phyloP scores from a whole-genome alignment of 2,797 vertebrate genomes.

The Novumbra hubbsi region DNA sequence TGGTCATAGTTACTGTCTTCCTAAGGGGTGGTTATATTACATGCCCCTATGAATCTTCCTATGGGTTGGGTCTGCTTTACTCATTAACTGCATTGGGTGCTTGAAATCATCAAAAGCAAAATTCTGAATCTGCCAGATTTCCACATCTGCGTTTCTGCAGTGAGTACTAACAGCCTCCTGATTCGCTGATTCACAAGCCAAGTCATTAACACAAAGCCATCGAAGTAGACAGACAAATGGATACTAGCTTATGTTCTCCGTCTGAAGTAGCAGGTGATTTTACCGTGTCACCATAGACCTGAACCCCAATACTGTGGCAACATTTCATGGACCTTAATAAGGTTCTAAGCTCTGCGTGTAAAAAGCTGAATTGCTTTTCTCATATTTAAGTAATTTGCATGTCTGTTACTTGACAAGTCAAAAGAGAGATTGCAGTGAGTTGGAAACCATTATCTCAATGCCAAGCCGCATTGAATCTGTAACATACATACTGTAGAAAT shows the following conservation, averaged over 20 bases:
- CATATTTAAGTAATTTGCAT: neutral
- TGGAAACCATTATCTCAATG: neutral
- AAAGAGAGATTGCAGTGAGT: neutral
- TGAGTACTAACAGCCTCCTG: neutral
- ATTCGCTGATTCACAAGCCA: neutral
- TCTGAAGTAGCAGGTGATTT: neutral
- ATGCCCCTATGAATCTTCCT: too few relatives aligned
- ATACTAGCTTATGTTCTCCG: neutral
- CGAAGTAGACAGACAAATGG: neutral
- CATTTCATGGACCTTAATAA: neutral
- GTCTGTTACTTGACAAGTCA: neutral
- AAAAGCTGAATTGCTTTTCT: neutral
- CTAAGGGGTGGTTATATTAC: too few relatives aligned
- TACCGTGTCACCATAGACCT: neutral
- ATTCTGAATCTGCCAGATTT: neutral
- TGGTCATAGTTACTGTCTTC: too few relatives aligned
- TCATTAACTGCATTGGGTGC: neutral
- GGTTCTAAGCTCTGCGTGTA: neutral
- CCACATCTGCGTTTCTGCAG: neutral
- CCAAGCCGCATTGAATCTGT: slow-evolving; percentile 1
- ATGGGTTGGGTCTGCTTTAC: too few relatives aligned
- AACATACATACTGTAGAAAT: neutral
- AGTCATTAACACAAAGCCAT: neutral
- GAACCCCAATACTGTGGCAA: neutral
- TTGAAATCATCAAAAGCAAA: neutral